Percentiles rank a stretch among this genome's conserved stretches.
Evolutionary conservation across 2,888 invertebrate species (phyloP).

Genomic region (Phortica magna): DNA sequence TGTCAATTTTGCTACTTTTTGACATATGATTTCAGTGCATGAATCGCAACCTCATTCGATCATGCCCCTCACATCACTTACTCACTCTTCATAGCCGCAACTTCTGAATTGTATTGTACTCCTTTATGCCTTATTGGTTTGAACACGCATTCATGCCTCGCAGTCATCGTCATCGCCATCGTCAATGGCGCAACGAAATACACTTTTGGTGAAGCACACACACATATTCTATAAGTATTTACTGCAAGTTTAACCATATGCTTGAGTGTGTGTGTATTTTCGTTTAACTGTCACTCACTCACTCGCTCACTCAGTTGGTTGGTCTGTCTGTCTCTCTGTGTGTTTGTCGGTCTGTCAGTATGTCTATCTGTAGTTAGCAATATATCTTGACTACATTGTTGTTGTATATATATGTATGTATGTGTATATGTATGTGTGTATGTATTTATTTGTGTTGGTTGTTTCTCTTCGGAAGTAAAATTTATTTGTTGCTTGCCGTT

Average conservation of each 20-base stretch:
- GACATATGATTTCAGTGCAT: constrained; percentile 35
- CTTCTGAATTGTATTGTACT: not conserved
- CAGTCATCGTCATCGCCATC: not conserved
- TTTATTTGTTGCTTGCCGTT: constrained; percentile 34
- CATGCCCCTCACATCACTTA: not conserved
- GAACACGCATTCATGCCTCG: constrained; percentile 1
- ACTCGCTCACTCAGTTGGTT: not conserved
- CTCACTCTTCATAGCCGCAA: no score
- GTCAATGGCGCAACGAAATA: not conserved
- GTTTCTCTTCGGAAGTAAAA: constrained; percentile 33
- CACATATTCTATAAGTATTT: not conserved
- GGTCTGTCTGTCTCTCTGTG: not conserved
- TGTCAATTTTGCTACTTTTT: constrained; percentile 43
- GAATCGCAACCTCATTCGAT: not conserved
- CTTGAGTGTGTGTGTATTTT: no score
- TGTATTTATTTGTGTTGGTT: constrained; percentile 13
- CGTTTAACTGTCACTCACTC: not conserved
- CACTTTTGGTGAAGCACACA: not conserved
- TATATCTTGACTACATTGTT: not conserved
- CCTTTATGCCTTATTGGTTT: constrained; percentile 7
- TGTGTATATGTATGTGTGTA: not conserved
- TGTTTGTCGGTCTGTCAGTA: not conserved
- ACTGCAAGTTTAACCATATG: not conserved
- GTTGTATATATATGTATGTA: not conserved
- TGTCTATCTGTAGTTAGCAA: not conserved